Base-by-base conservation (phyloP, 2,888 invertebrate genomes). In the Physocephala rufipes region DNA sequence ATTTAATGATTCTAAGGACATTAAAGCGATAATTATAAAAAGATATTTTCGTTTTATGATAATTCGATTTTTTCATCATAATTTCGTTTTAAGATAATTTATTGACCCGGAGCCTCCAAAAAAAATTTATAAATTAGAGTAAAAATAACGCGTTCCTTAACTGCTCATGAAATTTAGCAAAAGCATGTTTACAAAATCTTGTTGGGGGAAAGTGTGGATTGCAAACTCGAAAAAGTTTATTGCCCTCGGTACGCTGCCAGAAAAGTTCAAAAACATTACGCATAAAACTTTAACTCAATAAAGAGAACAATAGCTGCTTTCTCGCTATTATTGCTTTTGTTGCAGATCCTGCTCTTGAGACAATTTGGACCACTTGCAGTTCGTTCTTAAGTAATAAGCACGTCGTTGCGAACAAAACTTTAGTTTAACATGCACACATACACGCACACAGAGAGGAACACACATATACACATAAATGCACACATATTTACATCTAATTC, bases 331-430 rank as follows among this genome's bases (percentile, higher is more conserved):
- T 9, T 36, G 36, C 9, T 36, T 4, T 36, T 9, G 36, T 9
- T 36, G 36, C 36, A 7, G 26, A 43, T 53, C n/a, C 19, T 53
- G 55, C 21, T 51, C 55, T 66, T 19, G 53, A 66, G 53, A 66
- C 65, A 65, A 36, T 65, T 65, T 66, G 24, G 43, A 47, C 53
- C 49, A 55, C 36, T 55, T 55, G 43, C 15, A 55, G 55, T 28
- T 55, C 53, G n/a, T n/a, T n/a, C 4, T 30, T 1, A 21, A 28
- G 45, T 43, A 63, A 45, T 24, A 21, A 12, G 47, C n/a, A 45
- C 28, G 19, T 24, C 43, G 16, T n/a, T n/a, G n/a, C 21, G 45
- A 15, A 24, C 45, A 55, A 55, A 21, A 26, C 12, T n/a, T 55
- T 55, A 12, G 55, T 2, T 55, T 12, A 2, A 15, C 15, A 4